A percentile compares a stretch with the other conserved stretches of the same genome.
Conservation (phyloP, 2,888 invertebrate species). For the Dermolepida albohirtum region DNA sequence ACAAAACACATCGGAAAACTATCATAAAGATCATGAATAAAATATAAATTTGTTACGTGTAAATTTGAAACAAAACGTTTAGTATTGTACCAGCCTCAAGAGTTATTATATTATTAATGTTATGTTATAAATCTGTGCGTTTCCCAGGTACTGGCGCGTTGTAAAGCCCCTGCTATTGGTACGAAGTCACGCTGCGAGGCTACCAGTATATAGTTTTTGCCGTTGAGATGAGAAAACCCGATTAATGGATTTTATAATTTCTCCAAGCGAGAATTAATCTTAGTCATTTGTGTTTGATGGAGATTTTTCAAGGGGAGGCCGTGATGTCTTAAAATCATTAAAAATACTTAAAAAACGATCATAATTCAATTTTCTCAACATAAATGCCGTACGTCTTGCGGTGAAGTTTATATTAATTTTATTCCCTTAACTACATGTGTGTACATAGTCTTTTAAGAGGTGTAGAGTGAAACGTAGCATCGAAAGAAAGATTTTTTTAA, state of each 20-base stretch:
- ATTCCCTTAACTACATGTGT: not conserved
- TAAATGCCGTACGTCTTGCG: slow-evolving; percentile 6
- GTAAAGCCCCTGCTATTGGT: slow-evolving; percentile 32
- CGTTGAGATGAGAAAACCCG: slow-evolving; percentile 37
- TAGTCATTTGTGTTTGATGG: slow-evolving; percentile 18
- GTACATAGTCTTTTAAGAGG: too few relatives aligned
- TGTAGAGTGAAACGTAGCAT: too few relatives aligned
- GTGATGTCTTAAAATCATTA: slow-evolving; percentile 36
- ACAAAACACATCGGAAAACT: slow-evolving; percentile 31
- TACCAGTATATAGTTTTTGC: slow-evolving; percentile 40
- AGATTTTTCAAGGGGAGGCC: slow-evolving; percentile 25
- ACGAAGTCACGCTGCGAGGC: slow-evolving; percentile 41
- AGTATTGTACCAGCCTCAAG: slow-evolving; percentile 36
- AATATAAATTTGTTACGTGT: slow-evolving; percentile 44
- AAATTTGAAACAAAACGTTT: slow-evolving; percentile 43
- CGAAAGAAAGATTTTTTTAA: too few relatives aligned
- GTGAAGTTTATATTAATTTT: slow-evolving; percentile 17
- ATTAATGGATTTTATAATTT: slow-evolving; percentile 44
- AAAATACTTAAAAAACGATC: slow-evolving; percentile 39
- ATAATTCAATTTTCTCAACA: slow-evolving; percentile 34
- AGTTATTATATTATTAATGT: slow-evolving; percentile 46
- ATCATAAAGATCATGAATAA: slow-evolving; percentile 44
- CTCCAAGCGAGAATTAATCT: slow-evolving; percentile 42
- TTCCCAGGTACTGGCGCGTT: slow-evolving; percentile 36
- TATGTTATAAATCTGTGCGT: slow-evolving; percentile 43